Base-by-base conservation (phyloP, 2,113 vertebrate species). In the Clarias macrocephalus region DNA sequence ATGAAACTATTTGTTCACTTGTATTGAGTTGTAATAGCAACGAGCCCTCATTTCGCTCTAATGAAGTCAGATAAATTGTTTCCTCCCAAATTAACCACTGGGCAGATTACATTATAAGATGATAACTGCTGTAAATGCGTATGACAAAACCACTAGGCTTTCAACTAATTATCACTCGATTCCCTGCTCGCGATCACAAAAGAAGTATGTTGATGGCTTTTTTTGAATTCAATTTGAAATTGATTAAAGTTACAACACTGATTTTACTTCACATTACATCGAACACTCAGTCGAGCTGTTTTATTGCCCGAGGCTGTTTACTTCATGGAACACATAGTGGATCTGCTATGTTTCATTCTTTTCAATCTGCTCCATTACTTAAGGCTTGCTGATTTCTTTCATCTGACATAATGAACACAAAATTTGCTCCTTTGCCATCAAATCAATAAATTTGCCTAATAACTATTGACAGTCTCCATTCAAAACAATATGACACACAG, bases 381-480 rank as follows among this genome's bases (percentile, higher is more conserved):
- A 60, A 82, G 9, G 9, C 65, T 48, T 37, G 54, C 11, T 85
- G 72, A 52, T 89, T 65, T 77, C 65, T 42, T 68, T 56, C 76
- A 48, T 54, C 52, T 52, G 21, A 37, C 68, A 86, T 86, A 85
- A 89, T 85, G 54, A 86, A 70, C 37, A 54, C 33, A 63, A 82
- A 68, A 30, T 80, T 66, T n/a, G 59, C 33, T 80, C n/a, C 76
- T 87, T 73, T 12, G 28, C 65, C 54, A 63, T 86, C 76, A 65
- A 86, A 77, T 91, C 86, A 63, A 91, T 88, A 70, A 76, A 88
- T 88, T 82, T 66, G 76, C 60, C 77, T 86, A 88, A 86, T 65
- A 86, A 70, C 52, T 88, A 91, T 88, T 18, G 88, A 87, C 85
- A 80, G 60, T 28, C 80, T 84, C 33, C 75, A 25, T 65, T 81